Base-by-base conservation (phyloP, 2,888 invertebrate genomes). In the Oscheius sp. region DNA sequence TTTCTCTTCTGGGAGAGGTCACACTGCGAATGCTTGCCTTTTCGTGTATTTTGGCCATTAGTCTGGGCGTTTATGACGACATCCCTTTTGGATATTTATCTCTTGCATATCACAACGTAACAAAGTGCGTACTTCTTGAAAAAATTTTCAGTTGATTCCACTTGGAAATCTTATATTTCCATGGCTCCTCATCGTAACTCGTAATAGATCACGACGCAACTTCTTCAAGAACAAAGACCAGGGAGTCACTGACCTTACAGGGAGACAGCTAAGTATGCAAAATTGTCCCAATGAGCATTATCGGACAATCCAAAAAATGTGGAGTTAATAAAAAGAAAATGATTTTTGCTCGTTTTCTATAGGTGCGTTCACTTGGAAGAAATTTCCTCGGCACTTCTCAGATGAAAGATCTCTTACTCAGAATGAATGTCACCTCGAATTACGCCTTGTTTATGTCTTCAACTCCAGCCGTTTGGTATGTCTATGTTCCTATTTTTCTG, bases 1-100 rank as follows among this genome's bases (percentile, higher is more conserved):
- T 34, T 8, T 55, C 55, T 34, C 55, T 55, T 8, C 33, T 55
- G 55, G 55, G 55, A 12, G 55, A 55, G 17, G 55, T 55, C 17
- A 17, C 20, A 33, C 34, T 55, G 34, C 55, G 55, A 17, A 12
- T 55, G 33, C 8, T 34, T 5, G 55, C 55, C 12, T 55, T 33
- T 25, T 10, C 20, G 2, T 31, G 55, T 55, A 55, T 55, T 34
- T 34, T 55, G n/a, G 34, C 34, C 33, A 55, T 55, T 12, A 23
- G 20, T n/a, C 17, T 55, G 3, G 55, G 34, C 15, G 55, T 55
- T 17, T 55, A 34, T 55, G 55, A 55, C 6, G 20, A 55, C 23
- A 23, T 20, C 33, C 20, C 55, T 10, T 55, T 34, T 12, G 55
- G 55, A 17, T 55, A 33, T 17, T 23, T 55, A 8, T 55, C 55